Conservation (phyloP, 2,888 invertebrate genomes). For the Aelia acuminata region DNA sequence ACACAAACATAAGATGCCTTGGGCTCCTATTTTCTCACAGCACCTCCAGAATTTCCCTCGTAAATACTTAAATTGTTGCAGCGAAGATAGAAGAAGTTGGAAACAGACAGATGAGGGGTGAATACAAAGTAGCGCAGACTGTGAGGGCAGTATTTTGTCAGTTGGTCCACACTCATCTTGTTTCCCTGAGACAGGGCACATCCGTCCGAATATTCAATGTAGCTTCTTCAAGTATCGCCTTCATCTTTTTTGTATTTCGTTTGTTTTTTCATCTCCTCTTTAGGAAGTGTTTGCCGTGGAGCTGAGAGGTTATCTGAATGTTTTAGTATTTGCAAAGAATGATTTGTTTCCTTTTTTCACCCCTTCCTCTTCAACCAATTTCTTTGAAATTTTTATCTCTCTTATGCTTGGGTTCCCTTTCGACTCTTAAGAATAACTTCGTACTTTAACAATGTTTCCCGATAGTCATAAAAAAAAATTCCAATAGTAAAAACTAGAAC, state of each 20-base stretch:
- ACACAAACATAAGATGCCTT: too few species aligned
- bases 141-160: not conserved
- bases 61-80: not conserved
- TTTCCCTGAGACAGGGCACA: not conserved
- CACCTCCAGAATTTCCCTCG: not conserved
- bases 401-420: not conserved
- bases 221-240: not conserved
- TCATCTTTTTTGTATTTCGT: slow-evolving; percentile 18
- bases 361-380: not conserved
- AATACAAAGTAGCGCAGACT: not conserved
- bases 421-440: too few species aligned
- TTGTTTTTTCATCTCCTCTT: slow-evolving; percentile 7
- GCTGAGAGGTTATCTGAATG: not conserved
- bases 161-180: not conserved
- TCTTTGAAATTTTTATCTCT: not conserved
- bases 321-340: not conserved
- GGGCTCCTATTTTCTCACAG: not conserved
- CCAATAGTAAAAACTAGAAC: too few species aligned
- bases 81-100: not conserved
- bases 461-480: too few species aligned
- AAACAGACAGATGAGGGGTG: not conserved
- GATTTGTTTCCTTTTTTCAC: not conserved
- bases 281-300: not conserved
- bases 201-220: not conserved
- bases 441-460: too few species aligned